These are phyloP conservation scores for Diprion similis DNA, from an alignment of 1,140 invertebrate species.

Conservation along the genomic window DNA sequence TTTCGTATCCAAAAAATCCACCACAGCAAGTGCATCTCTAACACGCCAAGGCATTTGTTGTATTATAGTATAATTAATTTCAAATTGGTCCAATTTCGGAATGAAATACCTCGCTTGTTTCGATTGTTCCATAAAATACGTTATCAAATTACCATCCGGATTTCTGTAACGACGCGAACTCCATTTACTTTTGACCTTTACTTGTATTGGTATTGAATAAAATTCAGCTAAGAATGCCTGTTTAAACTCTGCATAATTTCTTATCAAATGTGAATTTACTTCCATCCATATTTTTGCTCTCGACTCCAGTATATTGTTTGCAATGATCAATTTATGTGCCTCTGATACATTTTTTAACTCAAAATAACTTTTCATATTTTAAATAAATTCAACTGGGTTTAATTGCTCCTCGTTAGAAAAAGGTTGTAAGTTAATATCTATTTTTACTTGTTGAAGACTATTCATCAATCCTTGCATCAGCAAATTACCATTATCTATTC, in stretches of 20 bases:
- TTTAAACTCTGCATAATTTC: slow-evolving; percentile 13
- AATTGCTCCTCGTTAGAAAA: not conserved
- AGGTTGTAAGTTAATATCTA: not conserved
- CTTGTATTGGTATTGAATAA: slow-evolving; percentile 11
- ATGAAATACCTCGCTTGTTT: not conserved
- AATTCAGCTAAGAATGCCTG: slow-evolving; percentile 24
- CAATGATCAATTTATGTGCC: not conserved
- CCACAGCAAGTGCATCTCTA: slow-evolving; percentile 16
- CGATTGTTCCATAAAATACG: slow-evolving; percentile 4
- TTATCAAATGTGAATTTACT: not conserved
- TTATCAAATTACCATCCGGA: not conserved
- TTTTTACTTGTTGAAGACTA: not conserved
- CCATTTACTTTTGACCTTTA: not conserved
- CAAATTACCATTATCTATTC: not conserved
- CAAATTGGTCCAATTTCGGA: not conserved
- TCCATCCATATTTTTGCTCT: slow-evolving; percentile 3
- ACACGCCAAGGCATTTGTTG: slow-evolving; percentile 26
- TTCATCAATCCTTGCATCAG: not conserved
- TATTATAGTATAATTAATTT: slow-evolving; percentile 22
- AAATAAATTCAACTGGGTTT: not conserved
- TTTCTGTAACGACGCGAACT: not conserved
- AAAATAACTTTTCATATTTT: not conserved
- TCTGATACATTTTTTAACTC: not conserved
- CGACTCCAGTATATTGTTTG: not conserved
- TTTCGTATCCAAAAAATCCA: slow-evolving; percentile 19